phyloP scores from a whole-genome alignment of 2,888 invertebrate genomes.

The Apodemia hepburni region DNA sequence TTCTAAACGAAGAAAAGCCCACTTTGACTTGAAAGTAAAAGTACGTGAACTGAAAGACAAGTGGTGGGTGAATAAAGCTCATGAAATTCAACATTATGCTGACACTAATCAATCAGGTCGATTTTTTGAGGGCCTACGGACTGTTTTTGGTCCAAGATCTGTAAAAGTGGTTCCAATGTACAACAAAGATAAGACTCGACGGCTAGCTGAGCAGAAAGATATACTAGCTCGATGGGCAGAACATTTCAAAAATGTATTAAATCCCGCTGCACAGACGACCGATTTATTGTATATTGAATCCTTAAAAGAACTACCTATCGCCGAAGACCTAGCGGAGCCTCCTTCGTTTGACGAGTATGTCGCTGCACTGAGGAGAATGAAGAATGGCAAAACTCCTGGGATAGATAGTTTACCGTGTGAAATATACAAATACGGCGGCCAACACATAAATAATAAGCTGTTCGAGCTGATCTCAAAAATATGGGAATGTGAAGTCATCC shows the following conservation, averaged over 20 bases:
- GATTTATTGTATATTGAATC: no score
- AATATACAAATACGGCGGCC: not conserved
- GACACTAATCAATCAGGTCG: constrained; percentile 21
- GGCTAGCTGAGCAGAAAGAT: no score
- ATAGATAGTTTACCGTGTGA: not conserved
- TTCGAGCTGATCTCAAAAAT: not conserved
- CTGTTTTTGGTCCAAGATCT: no score
- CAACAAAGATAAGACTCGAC: no score
- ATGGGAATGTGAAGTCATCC: not conserved
- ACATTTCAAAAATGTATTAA: no score
- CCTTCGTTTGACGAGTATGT: not conserved
- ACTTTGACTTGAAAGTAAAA: constrained; percentile 15
- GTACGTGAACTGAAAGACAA: constrained; percentile 26
- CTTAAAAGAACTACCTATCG: no score
- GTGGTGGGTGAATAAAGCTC: constrained; percentile 27
- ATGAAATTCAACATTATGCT: constrained; percentile 24
- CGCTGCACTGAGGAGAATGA: not conserved
- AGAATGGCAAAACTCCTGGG: not conserved
- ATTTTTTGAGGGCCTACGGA: no score
- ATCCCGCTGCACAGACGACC: no score
- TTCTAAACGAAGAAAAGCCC: not conserved
- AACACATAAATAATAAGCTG: constrained; percentile 38
- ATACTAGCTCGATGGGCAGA: no score
- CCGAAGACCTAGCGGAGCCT: not conserved
- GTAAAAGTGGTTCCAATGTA: no score